A percentile compares a stretch with the other conserved stretches of the same genome.
These are phyloP conservation scores for Hemibagrus guttatus DNA, from an alignment of 2,797 vertebrate genomes.

Conservation along the genomic window DNA sequence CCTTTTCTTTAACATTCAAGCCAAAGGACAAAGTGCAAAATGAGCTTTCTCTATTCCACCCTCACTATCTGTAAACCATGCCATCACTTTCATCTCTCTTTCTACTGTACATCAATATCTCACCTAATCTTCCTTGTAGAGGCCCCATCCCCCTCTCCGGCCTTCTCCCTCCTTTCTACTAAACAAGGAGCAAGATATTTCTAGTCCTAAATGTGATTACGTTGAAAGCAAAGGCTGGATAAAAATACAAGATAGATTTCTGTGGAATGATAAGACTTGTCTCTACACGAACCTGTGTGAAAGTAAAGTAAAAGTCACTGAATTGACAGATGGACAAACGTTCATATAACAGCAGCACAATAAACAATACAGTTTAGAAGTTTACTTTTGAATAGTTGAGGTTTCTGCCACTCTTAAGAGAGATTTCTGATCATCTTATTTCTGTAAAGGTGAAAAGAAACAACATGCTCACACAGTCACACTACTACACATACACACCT, in stretches of 20 bases:
- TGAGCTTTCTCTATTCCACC: neutral
- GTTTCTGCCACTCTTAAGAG: neutral
- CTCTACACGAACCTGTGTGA: constrained; percentile 45
- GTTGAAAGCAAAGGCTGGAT: neutral
- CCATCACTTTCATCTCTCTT: constrained; percentile 32
- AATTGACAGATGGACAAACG: constrained; percentile 23
- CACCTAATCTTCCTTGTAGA: constrained; percentile 1
- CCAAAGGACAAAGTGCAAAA: constrained; percentile 45
- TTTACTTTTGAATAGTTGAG: neutral
- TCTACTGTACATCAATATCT: constrained; percentile 1
- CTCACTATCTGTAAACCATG: neutral
- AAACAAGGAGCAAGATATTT: neutral
- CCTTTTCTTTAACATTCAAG: constrained; percentile 63
- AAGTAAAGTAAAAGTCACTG: constrained; percentile 12
- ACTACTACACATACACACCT: constrained; percentile 30
- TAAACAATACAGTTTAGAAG: neutral
- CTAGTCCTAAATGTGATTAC: neutral
- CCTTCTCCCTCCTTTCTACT: neutral
- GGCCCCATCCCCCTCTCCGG: neutral
- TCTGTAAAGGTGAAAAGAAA: neutral
- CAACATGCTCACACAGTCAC: constrained; percentile 4
- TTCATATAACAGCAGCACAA: neutral
- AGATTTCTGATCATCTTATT: neutral
- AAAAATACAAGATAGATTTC: constrained; percentile 25
- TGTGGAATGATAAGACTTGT: constrained; percentile 45